phyloP scores from a whole-genome alignment of 2,113 vertebrate genomes.

The Pelobates fuscus region DNA sequence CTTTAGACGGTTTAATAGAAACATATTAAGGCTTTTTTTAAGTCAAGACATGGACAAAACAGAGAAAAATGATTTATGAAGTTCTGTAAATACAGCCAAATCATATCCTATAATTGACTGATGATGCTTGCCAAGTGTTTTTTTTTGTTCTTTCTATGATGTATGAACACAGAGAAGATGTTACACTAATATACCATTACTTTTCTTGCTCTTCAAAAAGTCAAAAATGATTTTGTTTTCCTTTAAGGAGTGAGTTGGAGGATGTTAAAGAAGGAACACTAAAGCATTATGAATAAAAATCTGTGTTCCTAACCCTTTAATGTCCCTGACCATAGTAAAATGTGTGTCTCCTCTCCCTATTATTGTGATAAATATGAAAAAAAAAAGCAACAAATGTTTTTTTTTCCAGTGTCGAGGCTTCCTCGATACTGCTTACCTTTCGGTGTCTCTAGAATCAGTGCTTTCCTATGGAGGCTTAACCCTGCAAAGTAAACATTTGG shows the following conservation, averaged over 20 bases:
- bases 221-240: neutral
- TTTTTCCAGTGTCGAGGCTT: too few relatives aligned
- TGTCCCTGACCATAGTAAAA: too few relatives aligned
- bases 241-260: neutral
- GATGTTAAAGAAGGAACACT: too few relatives aligned
- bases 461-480: too few relatives aligned
- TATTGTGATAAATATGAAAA: too few relatives aligned
- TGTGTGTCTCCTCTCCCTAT: too few relatives aligned
- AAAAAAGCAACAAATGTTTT: too few relatives aligned
- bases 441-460: too few relatives aligned
- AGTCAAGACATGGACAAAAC: neutral
- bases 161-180: too few relatives aligned
- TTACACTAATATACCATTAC: neutral
- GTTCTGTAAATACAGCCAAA: neutral
- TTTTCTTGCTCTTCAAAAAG: neutral
- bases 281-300: neutral
- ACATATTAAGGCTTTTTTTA: neutral
- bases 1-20: neutral
- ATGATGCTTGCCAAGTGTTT: neutral
- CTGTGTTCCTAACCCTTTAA: neutral
- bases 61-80: neutral
- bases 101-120: neutral
- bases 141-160: too few relatives aligned
- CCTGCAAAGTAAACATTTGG: too few relatives aligned
- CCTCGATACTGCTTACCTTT: too few relatives aligned